Percentiles rank a stretch among this genome's conserved stretches.
Conservation (phyloP, 2,113 vertebrate species). For the Irena cyanogastra region DNA sequence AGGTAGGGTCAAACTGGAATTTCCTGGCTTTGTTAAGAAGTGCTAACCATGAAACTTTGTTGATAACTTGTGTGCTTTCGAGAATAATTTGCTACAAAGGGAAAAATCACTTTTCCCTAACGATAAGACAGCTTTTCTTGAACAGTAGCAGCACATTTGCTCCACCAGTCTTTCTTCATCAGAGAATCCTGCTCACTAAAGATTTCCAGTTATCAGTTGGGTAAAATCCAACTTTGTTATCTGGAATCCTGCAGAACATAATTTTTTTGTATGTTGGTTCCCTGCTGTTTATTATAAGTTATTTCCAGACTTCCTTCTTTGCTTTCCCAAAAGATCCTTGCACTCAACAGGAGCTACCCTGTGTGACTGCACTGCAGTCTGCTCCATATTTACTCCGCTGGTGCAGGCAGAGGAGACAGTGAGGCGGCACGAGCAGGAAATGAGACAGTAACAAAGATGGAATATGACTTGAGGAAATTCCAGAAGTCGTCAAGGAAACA, state of each 20-base stretch:
- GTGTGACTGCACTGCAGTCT: background rate
- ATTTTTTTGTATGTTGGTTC: background rate
- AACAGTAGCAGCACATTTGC: background rate
- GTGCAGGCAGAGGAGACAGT: background rate
- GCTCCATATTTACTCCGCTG: background rate
- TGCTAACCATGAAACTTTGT: background rate
- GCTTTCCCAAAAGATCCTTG: background rate
- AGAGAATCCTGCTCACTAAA: background rate
- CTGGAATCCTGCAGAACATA: accelerated
- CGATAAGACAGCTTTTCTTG: background rate
- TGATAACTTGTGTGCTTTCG: background rate
- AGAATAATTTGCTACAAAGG: background rate
- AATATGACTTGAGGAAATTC: background rate
- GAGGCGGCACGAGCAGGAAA: background rate
- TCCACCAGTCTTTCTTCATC: background rate
- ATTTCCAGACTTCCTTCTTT: background rate
- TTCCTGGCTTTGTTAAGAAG: slow-evolving; percentile 21
- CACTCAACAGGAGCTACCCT: background rate
- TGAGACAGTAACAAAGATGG: background rate
- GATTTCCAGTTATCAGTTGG: background rate
- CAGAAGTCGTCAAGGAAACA: background rate
- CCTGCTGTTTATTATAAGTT: background rate
- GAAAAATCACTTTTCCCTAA: background rate
- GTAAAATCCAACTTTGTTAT: background rate
- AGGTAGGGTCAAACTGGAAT: background rate